phyloP scores from a whole-genome alignment of 2,888 invertebrate genomes.

The Pachycephus smyrnensis region DNA sequence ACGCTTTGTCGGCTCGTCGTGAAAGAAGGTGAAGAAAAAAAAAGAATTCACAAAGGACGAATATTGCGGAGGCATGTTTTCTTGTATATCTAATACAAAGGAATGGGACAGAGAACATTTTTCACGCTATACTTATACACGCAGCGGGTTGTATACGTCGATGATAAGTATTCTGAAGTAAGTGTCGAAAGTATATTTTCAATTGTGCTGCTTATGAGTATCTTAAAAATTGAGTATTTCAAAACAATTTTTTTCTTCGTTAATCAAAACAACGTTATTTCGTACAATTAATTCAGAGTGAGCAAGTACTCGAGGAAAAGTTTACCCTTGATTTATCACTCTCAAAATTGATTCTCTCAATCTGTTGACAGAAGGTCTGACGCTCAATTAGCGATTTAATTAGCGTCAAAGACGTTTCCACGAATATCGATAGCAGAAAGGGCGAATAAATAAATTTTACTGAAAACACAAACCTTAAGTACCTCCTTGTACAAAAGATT shows the following conservation, averaged over 20 bases:
- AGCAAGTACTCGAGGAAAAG: background rate
- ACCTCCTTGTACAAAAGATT: background rate
- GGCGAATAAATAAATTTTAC: too few species aligned
- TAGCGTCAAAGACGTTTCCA: background rate
- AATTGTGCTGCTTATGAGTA: background rate
- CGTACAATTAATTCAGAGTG: background rate
- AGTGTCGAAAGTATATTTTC: too few species aligned
- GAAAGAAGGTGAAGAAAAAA: background rate
- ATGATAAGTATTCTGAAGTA: too few species aligned
- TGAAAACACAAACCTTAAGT: too few species aligned
- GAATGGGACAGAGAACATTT: background rate
- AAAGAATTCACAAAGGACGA: background rate
- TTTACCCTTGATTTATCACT: background rate
- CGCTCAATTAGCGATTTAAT: background rate
- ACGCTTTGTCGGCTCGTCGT: background rate
- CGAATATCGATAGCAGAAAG: too few species aligned
- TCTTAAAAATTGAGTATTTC: background rate
- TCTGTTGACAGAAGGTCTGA: background rate
- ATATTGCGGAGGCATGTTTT: background rate
- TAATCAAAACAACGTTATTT: background rate
- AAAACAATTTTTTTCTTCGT: background rate
- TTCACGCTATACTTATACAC: background rate
- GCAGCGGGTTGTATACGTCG: background rate
- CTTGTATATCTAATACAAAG: background rate
- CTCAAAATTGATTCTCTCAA: background rate